Evolutionary conservation across 2,797 vertebrate species (phyloP), one percentile per base, ranked within the genome.

Genomic region (Centropyge bicolor): DNA sequence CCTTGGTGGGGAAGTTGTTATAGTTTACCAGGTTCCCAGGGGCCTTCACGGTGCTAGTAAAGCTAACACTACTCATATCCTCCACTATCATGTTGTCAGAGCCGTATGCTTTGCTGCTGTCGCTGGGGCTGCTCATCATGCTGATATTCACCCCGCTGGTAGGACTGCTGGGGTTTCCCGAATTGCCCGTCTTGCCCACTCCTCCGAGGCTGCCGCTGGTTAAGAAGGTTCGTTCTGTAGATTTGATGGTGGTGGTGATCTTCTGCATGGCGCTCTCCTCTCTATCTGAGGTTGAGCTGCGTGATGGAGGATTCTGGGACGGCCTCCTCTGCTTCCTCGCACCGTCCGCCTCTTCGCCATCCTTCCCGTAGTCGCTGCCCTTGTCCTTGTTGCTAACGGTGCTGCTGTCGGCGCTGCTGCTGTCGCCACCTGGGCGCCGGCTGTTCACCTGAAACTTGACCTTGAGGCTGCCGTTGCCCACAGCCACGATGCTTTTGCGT

Each of bases 401-500:
- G 0, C 83, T 55, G 36, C 77, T 91, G 0, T 93, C 94, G 16
- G 31, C 4, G 45, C 55, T 86, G 0, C 92, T 95, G 74, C 74
- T 67, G 9, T 43, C 40, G 59, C 81, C 68, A 6, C 87, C 82
- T 6, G 82, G 43, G 2, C 81, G 82, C 14, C 76, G 85, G 61
- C 92, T 89, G 82, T 78, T 95, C 14, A 51, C 89, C 0, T 94
- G 95, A 67, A 98, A 97, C 72, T 96, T 97, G 8, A 98, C 97
- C 64, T 93, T 96, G 40, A 99, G 87, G 83, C 89, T 96, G 2
- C 97, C 97, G 0, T 94, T 97, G 0, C 97, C 97, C 0, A 96
- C 93, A 0, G 97, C 96, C 8, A 99, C 92, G 19, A 96, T 88
- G 17, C 97, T 98, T 93, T 97, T 98, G 36, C 97, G 94, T 82